These are phyloP conservation scores for Ia io DNA, from an alignment of 2,113 vertebrate species.

Conservation along the genomic window DNA sequence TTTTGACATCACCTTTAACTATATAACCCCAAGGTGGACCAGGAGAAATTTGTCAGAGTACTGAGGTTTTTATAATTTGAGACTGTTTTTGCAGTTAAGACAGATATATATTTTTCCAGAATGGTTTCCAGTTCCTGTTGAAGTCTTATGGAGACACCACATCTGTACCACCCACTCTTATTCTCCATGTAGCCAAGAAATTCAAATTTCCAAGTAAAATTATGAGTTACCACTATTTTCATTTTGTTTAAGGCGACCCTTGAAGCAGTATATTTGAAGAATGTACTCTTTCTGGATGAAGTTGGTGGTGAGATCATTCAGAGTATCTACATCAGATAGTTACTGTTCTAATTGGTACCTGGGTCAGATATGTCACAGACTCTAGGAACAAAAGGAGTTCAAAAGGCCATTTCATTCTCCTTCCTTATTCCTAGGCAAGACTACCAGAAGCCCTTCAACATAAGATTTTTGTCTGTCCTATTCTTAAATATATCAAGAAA, in stretches of 20 bases:
- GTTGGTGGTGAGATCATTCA: background rate
- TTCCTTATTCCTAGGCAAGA: conserved; percentile 3
- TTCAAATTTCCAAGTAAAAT: conserved; percentile 49
- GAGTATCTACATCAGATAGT: background rate
- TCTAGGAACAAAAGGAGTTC: background rate
- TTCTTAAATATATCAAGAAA: background rate
- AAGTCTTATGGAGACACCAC: conserved; percentile 11
- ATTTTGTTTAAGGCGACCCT: conserved; percentile 39
- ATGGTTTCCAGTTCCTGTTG: conserved; percentile 38
- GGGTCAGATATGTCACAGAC: background rate
- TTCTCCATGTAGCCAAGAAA: conserved; percentile 48
- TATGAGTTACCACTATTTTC: background rate
- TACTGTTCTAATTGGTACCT: conserved; percentile 27
- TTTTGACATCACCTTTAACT: conserved; percentile 24
- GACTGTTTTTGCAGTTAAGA: conserved; percentile 30
- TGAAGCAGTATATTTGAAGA: conserved; percentile 43
- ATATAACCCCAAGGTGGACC: background rate
- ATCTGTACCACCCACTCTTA: conserved; percentile 28
- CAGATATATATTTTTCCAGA: conserved; percentile 6
- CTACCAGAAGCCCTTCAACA: background rate
- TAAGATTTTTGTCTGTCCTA: background rate
- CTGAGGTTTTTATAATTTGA: conserved; percentile 11
- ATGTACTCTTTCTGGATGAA: conserved; percentile 6
- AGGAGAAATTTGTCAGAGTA: background rate
- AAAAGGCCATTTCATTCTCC: background rate